These are phyloP conservation scores for Didymodactylos carnosus DNA, from an alignment of 2,888 invertebrate species.

Conservation along the genomic window DNA sequence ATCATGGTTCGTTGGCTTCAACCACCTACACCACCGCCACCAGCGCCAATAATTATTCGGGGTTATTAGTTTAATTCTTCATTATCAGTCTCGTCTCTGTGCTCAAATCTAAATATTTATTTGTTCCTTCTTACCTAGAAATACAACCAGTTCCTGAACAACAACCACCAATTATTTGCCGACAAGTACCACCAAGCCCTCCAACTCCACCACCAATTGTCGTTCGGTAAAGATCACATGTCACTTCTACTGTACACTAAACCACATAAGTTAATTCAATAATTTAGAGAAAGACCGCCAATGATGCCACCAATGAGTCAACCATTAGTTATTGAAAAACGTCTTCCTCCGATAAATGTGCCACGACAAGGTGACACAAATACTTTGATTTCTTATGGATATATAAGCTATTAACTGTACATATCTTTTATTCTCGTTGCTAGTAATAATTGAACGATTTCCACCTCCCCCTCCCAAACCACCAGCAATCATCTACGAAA, in stretches of 20 bases:
- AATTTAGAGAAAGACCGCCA: background rate
- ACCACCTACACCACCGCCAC: background rate
- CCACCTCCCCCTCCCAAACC: background rate
- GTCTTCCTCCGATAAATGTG: background rate
- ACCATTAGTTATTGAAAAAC: background rate
- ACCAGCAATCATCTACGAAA: background rate
- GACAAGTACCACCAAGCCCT: background rate
- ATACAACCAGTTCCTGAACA: background rate
- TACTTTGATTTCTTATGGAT: background rate
- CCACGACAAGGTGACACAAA: background rate
- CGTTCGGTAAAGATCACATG: background rate
- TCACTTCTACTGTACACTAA: background rate
- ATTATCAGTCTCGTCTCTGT: too few relatives aligned
- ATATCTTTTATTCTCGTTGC: too few relatives aligned
- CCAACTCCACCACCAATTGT: background rate
- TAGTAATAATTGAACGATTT: background rate
- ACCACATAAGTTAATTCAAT: background rate
- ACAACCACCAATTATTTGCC: background rate
- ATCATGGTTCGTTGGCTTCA: background rate
- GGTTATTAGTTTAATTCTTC: background rate
- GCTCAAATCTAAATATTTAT: background rate
- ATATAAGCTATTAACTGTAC: too few relatives aligned
- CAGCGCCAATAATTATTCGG: background rate
- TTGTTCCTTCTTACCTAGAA: background rate
- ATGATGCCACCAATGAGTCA: background rate